Conservation (phyloP, 2,113 vertebrate species). For the Cynocephalus volans region DNA sequence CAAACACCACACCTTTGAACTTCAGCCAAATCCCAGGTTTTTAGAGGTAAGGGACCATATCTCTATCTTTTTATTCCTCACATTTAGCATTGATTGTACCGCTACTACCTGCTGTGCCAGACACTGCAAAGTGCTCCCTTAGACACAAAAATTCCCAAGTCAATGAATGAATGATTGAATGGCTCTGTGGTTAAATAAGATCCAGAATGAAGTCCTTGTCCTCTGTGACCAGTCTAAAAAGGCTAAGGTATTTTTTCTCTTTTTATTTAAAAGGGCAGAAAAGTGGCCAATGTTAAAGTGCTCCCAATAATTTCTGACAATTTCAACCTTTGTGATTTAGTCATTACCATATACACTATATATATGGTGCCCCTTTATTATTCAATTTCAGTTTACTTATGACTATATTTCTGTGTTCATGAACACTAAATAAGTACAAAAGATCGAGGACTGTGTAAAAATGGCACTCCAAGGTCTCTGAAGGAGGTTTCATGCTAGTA, state of each 20-base stretch:
- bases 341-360: neutral
- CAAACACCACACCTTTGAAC: neutral
- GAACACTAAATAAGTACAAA: neutral
- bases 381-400: slow-evolving; percentile 33
- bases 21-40: neutral
- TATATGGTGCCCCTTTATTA: neutral
- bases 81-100: neutral
- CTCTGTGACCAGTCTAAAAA: neutral
- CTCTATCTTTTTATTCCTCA: neutral
- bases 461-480: accelerated
- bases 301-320: neutral
- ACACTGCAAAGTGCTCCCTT: neutral
- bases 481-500: neutral
- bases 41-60: neutral
- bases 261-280: neutral
- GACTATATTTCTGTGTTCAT: neutral
- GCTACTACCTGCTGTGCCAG: neutral
- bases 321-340: neutral
- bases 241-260: neutral
- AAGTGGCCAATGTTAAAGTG: neutral
- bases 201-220: neutral
- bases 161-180: neutral
- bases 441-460: neutral
- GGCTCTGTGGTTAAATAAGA: neutral
- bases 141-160: neutral